Evolutionary conservation across 2,113 vertebrate genomes (phyloP), one percentile per base, ranked within the genome.

Genomic region (Lampris incognitus): DNA sequence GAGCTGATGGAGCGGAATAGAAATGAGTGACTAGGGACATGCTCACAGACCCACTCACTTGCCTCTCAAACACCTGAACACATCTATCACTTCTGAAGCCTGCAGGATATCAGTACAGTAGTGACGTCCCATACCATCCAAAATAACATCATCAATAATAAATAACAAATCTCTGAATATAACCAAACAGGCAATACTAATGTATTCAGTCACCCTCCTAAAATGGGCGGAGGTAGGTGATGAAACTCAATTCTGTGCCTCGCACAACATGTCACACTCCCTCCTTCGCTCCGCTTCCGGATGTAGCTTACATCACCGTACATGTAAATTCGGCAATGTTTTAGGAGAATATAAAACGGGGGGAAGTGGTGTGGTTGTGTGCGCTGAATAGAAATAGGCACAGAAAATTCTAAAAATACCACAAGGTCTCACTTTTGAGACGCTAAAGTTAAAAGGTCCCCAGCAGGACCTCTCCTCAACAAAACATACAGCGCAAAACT

Each of bases 91-190:
- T 78, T 74, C 71, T 55, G 62, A 87, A 78, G 74, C 72, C 74
- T 41, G 82, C 70, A 85, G 83, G 83, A 87, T 79, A 85, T 85
- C 71, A 68, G 78, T 52, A 76, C 71, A 68, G 78, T 52, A 76
- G 78, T 75, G 75, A 86, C 86, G 86, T 82, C 72, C 86, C 69
- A 73, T 72, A 74, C 60, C 56, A 78, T 82, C 72, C 68, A 69
- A 87, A 88, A 83, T 76, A 91, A 85, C 85, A 79, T 76, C 58
- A 85, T 93, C 82, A 85, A 93, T 91, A 85, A 88, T 89, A 59
- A 88, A 93, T 88, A 74, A 52, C 38, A 74, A 52, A 74, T 87
- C 85, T 89, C 42, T 72, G 83, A 86, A 87, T 87, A 83, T 81
- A 92, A 87, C 70, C 24, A 24, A 87, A 84, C 68, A 78, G 74